Evolutionary conservation across 2,797 vertebrate genomes (phyloP).

Genomic region (Takifugu rubripes): DNA sequence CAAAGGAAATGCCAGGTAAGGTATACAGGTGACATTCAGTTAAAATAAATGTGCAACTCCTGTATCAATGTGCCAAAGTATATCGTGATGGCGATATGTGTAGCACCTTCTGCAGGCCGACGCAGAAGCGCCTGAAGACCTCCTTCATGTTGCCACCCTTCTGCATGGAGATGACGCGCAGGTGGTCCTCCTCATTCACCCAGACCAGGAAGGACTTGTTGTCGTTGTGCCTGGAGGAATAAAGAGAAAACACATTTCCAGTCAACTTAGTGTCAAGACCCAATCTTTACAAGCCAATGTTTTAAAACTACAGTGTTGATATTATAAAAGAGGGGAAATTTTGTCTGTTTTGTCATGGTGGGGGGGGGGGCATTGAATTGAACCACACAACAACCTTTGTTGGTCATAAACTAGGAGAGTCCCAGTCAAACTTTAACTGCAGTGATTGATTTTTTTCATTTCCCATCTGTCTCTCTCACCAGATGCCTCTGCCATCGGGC

Average conservation of each 20-base stretch:
- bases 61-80: background rate
- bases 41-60: background rate
- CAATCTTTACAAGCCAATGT: background rate
- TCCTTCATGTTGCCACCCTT: conserved; percentile 97
- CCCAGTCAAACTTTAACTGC: background rate
- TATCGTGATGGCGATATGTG: background rate
- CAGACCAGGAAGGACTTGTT: conserved; percentile 96
- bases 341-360: background rate
- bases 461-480: conserved; percentile 71
- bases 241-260: conserved; percentile 5
- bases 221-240: conserved; percentile 87
- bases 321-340: background rate
- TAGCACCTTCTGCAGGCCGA: conserved; percentile 78
- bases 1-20: background rate
- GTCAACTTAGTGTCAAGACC: background rate
- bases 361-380: no score
- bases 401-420: background rate
- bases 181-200: conserved; percentile 97
- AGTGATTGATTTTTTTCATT: background rate
- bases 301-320: background rate
- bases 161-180: conserved; percentile 98
- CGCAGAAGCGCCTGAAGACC: conserved; percentile 93
- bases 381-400: background rate
- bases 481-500: conserved; percentile 94
- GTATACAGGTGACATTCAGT: no score